Evolutionary conservation across 2,113 vertebrate genomes (phyloP).

Genomic region (Jacana jacana): DNA sequence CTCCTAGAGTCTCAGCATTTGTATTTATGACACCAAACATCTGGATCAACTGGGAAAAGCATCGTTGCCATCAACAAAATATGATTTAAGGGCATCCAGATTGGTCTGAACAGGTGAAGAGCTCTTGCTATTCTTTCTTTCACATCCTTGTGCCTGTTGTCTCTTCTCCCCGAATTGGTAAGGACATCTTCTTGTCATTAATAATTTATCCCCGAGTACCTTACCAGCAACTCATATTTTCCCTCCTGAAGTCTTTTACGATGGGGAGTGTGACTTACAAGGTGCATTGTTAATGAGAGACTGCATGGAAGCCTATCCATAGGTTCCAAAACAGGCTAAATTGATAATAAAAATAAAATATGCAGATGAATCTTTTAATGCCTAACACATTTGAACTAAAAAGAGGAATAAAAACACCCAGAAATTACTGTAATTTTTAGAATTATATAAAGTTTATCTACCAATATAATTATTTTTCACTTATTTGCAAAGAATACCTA

Average conservation of each 20-base stretch:
- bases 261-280: not conserved
- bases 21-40: not conserved
- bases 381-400: not conserved
- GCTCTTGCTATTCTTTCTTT: not conserved
- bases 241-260: not conserved
- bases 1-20: not conserved
- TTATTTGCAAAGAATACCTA: conserved; percentile 73
- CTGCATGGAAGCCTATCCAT: not conserved
- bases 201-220: not conserved
- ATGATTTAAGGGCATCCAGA: not conserved
- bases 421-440: not conserved
- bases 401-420: not conserved
- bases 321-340: not conserved
- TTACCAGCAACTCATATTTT: not conserved
- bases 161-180: not conserved
- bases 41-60: not conserved
- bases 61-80: not conserved
- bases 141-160: not conserved
- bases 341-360: not conserved
- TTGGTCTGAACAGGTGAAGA: not conserved
- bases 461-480: not conserved
- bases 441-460: not conserved
- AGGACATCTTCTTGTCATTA: not conserved
- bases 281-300: not conserved
- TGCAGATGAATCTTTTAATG: not conserved